Evolutionary conservation across 2,888 invertebrate species (phyloP).

Genomic region (Dolichomitus sp.): DNA sequence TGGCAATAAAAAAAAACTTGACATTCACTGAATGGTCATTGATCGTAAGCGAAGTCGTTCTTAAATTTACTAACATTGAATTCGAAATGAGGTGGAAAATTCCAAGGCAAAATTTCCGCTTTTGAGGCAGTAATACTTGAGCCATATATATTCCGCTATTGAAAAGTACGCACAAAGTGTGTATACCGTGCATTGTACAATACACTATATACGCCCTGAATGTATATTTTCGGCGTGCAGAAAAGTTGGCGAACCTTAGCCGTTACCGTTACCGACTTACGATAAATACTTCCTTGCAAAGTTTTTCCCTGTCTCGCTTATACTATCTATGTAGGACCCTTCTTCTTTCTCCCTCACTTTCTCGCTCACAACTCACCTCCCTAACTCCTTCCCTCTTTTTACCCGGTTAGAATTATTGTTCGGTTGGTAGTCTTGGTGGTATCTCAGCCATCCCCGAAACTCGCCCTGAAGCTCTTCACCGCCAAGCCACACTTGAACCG

Average conservation of each 20-base stretch:
- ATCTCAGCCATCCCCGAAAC: conserved; percentile 33
- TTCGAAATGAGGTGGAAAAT: conserved; percentile 14
- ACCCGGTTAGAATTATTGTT: conserved; percentile 59
- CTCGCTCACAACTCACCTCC: conserved; percentile 38
- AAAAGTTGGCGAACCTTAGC: conserved; percentile 47
- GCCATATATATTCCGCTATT: not conserved
- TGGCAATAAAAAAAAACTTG: not conserved
- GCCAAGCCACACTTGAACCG: conserved; percentile 27
- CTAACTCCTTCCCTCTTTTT: conserved; percentile 46
- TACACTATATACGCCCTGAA: not conserved
- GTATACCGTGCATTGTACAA: conserved; percentile 22
- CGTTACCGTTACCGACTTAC: conserved; percentile 54
- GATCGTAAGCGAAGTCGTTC: conserved; percentile 11
- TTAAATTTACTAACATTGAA: conserved; percentile 7
- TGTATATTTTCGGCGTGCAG: conserved; percentile 44
- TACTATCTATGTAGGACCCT: conserved; percentile 21
- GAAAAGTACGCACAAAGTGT: conserved; percentile 32
- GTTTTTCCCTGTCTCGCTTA: conserved; percentile 53
- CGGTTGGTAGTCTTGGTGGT: conserved; percentile 57
- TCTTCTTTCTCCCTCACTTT: not conserved
- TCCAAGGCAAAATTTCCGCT: not conserved
- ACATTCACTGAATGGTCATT: conserved; percentile 3
- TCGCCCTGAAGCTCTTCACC: conserved; percentile 33
- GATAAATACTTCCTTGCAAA: conserved; percentile 63
- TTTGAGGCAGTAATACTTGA: not conserved